Percentiles rank a stretch among this genome's conserved stretches.
These are phyloP conservation scores for Larimichthys crocea DNA, from an alignment of 2,113 vertebrate species.

Conservation along the genomic window DNA sequence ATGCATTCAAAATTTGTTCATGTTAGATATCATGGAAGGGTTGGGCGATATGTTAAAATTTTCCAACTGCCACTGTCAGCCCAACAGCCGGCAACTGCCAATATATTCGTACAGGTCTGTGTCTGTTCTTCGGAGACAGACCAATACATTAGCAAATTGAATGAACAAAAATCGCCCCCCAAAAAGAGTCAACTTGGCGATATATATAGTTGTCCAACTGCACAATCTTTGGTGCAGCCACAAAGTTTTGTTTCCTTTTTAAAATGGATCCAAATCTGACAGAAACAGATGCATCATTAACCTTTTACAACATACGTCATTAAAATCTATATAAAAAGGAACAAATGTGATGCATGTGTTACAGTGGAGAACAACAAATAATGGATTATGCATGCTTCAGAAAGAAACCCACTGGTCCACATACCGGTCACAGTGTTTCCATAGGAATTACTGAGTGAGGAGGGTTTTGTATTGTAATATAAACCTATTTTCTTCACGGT, in stretches of 20 bases:
- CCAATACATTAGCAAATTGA: too few relatives aligned
- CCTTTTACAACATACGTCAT: too few relatives aligned
- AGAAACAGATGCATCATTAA: not conserved
- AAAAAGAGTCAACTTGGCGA: too few relatives aligned
- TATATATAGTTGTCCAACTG: too few relatives aligned
- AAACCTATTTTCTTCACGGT: not conserved
- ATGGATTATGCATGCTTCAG: not conserved
- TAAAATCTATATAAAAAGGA: not conserved
- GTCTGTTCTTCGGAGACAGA: too few relatives aligned
- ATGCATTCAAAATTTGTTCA: not conserved
- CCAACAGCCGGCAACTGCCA: too few relatives aligned
- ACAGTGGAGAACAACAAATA: not conserved
- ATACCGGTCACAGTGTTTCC: constrained; percentile 11
- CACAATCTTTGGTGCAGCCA: not conserved
- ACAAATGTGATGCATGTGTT: not conserved
- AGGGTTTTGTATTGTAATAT: not conserved
- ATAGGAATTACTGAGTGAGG: not conserved
- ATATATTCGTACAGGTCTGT: too few relatives aligned
- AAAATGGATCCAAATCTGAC: not conserved
- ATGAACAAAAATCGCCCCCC: too few relatives aligned
- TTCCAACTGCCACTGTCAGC: too few relatives aligned
- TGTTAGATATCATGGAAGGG: not conserved
- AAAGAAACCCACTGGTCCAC: not conserved
- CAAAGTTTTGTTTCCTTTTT: not conserved
- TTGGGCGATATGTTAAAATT: too few relatives aligned